Percentiles rank a stretch among this genome's conserved stretches.
Evolutionary conservation across 2,888 invertebrate species (phyloP).

Genomic region (Heliconius cydno): DNA sequence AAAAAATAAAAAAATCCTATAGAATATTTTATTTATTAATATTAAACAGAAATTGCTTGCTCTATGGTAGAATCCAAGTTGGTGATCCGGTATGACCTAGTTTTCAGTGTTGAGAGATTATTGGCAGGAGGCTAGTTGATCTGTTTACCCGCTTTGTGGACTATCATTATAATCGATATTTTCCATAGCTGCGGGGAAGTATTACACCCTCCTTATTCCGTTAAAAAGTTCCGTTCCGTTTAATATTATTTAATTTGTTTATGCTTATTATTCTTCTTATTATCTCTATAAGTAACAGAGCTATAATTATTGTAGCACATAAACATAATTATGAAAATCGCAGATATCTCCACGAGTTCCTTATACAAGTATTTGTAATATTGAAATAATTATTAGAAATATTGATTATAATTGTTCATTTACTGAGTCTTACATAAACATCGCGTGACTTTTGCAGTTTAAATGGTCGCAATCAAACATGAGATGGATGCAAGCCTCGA

Average conservation of each 20-base stretch:
- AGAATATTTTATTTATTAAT: neutral
- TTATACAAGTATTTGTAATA: constrained; percentile 22
- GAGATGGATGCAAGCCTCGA: constrained; percentile 31
- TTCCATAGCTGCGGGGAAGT: no score
- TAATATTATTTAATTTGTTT: neutral
- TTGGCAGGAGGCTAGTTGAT: no score
- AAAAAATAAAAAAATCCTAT: neutral
- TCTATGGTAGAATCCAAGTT: neutral
- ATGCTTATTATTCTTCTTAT: constrained; percentile 9
- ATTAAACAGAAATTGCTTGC: neutral
- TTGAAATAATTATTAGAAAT: constrained; percentile 9
- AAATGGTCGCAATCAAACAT: constrained; percentile 28
- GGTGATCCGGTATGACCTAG: neutral
- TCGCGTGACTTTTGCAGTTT: constrained; percentile 35
- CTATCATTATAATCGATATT: no score
- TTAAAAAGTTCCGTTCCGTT: no score
- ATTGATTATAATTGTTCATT: constrained; percentile 25
- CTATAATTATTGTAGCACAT: constrained; percentile 6
- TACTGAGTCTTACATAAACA: constrained; percentile 27
- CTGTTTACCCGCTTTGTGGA: no score
- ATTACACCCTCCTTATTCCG: no score
- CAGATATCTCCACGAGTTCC: constrained; percentile 17
- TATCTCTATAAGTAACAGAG: neutral
- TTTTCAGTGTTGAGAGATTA: neutral
- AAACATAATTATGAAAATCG: neutral